phyloP scores from a whole-genome alignment of 2,888 invertebrate species.

The Rhamnusium bicolor region DNA sequence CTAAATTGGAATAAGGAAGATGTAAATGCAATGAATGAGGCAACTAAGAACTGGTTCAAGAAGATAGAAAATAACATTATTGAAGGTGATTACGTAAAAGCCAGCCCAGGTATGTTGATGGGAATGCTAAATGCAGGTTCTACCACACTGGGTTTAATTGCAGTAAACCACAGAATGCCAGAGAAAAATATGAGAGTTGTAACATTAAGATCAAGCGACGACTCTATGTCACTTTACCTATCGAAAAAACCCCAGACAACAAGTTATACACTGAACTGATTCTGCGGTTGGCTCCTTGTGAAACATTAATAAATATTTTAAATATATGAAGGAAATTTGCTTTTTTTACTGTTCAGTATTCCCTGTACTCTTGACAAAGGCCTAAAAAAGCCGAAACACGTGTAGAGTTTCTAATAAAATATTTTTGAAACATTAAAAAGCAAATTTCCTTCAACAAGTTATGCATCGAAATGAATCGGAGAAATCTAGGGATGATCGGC shows the following conservation, averaged over 20 bases:
- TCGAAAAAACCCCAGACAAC: not conserved
- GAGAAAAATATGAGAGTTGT: not conserved
- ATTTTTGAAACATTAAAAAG: no score
- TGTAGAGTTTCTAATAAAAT: no score
- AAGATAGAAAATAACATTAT: not conserved
- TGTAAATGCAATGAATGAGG: not conserved
- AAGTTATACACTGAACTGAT: no score
- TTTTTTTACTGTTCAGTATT: no score
- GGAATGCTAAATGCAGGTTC: constrained; percentile 55
- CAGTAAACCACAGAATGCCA: constrained; percentile 35
- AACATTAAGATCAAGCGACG: constrained; percentile 1
- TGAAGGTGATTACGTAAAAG: constrained; percentile 19
- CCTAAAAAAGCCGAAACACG: no score
- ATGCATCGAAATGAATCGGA: constrained; percentile 36
- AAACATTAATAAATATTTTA: no score
- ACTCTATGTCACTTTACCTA: not conserved
- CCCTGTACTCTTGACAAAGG: no score
- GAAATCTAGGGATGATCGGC: constrained; percentile 38
- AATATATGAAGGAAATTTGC: no score
- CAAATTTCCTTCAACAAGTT: no score
- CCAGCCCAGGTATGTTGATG: constrained; percentile 56
- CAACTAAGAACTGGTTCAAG: not conserved
- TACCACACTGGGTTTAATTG: constrained; percentile 49
- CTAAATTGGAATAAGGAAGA: not conserved
- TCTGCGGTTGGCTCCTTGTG: no score